Percentiles rank a stretch among this genome's conserved stretches.
These are phyloP conservation scores for Drosophila kepulauana DNA, from an alignment of 1,140 invertebrate species.

Conservation along the genomic window DNA sequence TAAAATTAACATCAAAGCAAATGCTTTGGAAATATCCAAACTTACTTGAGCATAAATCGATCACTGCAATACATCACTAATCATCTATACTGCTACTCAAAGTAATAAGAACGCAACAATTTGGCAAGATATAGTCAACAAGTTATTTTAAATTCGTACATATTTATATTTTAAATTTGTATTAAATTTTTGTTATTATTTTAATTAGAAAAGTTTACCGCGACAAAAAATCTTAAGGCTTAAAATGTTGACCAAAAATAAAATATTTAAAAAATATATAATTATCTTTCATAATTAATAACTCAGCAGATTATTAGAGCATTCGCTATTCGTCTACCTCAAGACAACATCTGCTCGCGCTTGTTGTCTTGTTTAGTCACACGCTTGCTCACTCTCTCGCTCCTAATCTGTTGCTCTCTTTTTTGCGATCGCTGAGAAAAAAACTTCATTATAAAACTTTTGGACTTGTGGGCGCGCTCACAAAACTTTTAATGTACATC, in stretches of 20 bases:
- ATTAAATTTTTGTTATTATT: too few species aligned
- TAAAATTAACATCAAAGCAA: neutral
- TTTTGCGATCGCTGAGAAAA: conserved; percentile 24
- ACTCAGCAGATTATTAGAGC: neutral
- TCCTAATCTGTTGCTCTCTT: neutral
- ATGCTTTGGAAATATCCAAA: neutral
- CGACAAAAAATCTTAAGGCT: too few species aligned
- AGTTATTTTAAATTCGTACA: too few species aligned
- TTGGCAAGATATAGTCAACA: too few species aligned
- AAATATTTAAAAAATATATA: neutral
- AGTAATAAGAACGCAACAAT: too few species aligned
- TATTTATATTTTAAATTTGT: too few species aligned
- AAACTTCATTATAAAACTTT: conserved; percentile 42
- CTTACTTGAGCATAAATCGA: too few species aligned
- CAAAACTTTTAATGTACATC: conserved; percentile 43
- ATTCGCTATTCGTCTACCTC: neutral
- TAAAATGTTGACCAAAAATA: neutral
- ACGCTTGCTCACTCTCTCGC: neutral
- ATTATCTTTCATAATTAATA: neutral
- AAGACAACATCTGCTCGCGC: neutral
- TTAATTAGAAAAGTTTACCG: too few species aligned
- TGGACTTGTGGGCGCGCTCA: conserved; percentile 12
- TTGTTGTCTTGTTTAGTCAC: neutral
- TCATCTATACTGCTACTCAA: too few species aligned
- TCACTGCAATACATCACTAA: neutral